A percentile compares a stretch with the other conserved stretches of the same genome.
phyloP scores from a whole-genome alignment of 2,113 vertebrate genomes.

The Corvus moneduloides region DNA sequence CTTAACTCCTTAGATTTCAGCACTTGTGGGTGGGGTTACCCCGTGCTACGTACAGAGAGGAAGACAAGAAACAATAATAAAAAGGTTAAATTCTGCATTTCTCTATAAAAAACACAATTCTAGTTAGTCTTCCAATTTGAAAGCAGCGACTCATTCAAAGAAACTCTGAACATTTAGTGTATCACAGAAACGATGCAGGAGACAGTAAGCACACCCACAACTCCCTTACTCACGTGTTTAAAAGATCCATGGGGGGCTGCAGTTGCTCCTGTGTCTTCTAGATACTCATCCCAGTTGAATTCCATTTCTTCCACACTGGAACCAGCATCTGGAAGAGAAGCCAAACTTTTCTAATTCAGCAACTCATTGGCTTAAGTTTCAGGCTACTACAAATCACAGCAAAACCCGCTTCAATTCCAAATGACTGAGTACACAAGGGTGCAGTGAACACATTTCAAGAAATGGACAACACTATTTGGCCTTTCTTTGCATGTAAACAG shows the following conservation, averaged over 20 bases:
- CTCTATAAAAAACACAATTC: background rate
- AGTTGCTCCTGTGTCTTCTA: slow-evolving; percentile 89
- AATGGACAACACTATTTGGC: background rate
- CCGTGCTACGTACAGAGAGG: accelerated
- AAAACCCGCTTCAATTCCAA: background rate
- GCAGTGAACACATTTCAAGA: background rate
- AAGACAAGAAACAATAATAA: background rate
- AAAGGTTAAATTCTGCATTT: background rate
- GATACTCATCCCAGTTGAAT: slow-evolving; percentile 96
- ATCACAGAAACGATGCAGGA: background rate
- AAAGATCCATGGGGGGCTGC: slow-evolving; percentile 93
- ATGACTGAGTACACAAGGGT: background rate
- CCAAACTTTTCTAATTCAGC: background rate
- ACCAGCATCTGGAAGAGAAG: slow-evolving; percentile 82
- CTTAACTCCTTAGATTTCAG: background rate
- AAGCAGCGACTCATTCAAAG: background rate
- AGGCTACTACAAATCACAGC: background rate
- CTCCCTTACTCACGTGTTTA: slow-evolving; percentile 88
- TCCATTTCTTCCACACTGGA: slow-evolving; percentile 88
- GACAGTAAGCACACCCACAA: background rate
- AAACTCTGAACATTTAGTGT: background rate
- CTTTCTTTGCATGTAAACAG: background rate
- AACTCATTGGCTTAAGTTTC: background rate
- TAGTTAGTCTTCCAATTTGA: background rate
- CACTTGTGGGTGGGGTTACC: background rate